Base-by-base conservation (phyloP, 2,797 vertebrate genomes). In the Vipera ursinii region DNA sequence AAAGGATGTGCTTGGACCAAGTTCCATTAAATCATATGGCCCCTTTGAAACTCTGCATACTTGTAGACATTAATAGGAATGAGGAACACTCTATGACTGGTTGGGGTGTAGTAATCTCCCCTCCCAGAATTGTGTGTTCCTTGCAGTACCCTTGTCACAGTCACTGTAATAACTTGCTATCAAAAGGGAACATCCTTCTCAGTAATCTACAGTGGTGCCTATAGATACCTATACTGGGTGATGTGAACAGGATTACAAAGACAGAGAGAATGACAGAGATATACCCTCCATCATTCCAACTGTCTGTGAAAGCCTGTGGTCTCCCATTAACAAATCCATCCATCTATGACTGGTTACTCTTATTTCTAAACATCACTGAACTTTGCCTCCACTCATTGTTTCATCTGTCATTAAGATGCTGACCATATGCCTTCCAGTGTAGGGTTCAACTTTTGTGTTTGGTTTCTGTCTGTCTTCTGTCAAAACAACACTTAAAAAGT, bases 401-500 rank as follows among this genome's bases (percentile, higher is more conserved):
- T 59, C 38, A 56, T 89, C 73, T 86, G 85, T 86, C 48, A 28
- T 32, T 86, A 78, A 78, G 78, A 48, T 65, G 24, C 78, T 86
- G 73, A 61, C 59, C 6, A 24, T 38, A 44, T 89, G 91, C n/a
- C 53, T 90, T 78, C 87, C 48, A 87, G 55, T 73, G 38, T 28
- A 48, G 89, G 20, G 44, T 60, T 90, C 85, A 86, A 32, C 38
- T 24, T 87, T 78, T 90, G 85, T 60, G 87, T 87, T 60, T 53
- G 55, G 44, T 90, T 90, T 87, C 92, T 85, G 87, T 89, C 59
- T 89, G 86, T 88, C 78, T 88, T n/a, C 89, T 87, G 90, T 88
- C 91, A 89, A 85, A 89, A 90, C 90, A 89, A 87, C 87, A 86
- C n/a, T 88, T 89, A 89, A 89, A 61, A 78, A 82, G 69, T 90